Percentiles rank a stretch among this genome's conserved stretches.
Conservation (phyloP, 2,797 vertebrate species). For the Nothura maculosa region DNA sequence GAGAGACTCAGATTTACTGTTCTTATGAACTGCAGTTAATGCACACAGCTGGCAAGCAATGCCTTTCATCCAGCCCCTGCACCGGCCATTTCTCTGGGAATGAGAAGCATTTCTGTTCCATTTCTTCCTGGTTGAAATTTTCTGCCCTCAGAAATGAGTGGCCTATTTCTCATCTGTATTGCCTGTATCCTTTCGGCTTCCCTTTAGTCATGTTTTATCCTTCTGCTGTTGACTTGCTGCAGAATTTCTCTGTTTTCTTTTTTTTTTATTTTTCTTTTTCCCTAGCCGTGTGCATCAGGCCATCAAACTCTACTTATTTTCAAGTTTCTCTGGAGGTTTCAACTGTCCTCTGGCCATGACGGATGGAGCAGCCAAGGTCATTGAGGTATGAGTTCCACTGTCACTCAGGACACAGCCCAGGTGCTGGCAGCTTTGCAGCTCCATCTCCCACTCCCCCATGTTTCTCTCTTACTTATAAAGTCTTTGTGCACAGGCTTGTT, state of each 20-base stretch:
- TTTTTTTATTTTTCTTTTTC: background rate
- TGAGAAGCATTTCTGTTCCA: background rate
- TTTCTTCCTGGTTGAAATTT: background rate
- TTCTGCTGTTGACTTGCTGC: background rate
- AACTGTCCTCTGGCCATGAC: slow-evolving; percentile 92
- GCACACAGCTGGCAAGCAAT: background rate
- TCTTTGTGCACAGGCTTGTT: background rate
- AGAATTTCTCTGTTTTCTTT: background rate
- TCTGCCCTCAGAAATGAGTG: background rate
- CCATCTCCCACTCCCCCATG: background rate
- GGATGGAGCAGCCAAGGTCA: slow-evolving; percentile 92
- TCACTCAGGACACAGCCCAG: background rate
- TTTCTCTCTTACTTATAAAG: background rate
- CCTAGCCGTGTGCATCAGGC: slow-evolving; percentile 89
- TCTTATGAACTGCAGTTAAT: background rate
- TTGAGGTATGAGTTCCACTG: slow-evolving; percentile 82
- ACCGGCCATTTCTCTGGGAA: background rate
- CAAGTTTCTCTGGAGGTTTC: slow-evolving; percentile 86
- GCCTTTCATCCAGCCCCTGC: background rate
- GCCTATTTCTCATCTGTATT: background rate
- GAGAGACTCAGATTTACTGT: background rate
- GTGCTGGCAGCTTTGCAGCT: background rate
- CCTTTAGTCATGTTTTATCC: background rate
- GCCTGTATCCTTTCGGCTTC: background rate
- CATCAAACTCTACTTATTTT: slow-evolving; percentile 89